Conservation (phyloP, 2,113 vertebrate species). For the Suncus etruscus region DNA sequence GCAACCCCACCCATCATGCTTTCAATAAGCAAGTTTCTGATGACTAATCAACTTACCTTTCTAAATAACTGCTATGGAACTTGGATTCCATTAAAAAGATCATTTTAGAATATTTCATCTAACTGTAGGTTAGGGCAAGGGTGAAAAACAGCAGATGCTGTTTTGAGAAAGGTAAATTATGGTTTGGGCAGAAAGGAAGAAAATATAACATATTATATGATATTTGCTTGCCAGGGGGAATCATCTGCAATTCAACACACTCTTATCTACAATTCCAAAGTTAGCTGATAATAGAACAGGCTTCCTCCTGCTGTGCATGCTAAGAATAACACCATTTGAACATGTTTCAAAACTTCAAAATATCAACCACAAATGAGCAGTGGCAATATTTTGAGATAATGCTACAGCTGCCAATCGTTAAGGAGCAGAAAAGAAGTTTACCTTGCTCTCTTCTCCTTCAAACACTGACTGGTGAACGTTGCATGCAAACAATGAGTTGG, state of each 20-base stretch:
- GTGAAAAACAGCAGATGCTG: neutral
- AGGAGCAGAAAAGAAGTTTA: conserved; percentile 74
- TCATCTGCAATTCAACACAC: neutral
- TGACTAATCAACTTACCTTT: neutral
- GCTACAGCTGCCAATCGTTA: neutral
- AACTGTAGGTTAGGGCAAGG: neutral
- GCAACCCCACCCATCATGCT: neutral
- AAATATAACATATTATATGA: neutral
- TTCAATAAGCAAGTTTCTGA: neutral
- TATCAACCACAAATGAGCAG: neutral
- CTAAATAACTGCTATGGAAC: neutral
- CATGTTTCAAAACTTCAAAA: conserved; percentile 21
- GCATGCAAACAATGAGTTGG: conserved; percentile 92
- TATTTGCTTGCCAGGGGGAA: neutral
- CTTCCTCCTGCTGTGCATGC: neutral
- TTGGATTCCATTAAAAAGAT: neutral
- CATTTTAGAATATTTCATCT: conserved; percentile 16
- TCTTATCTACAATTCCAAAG: neutral
- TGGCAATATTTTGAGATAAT: neutral
- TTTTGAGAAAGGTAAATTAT: conserved; percentile 37
- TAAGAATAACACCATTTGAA: conserved; percentile 19
- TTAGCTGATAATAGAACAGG: neutral
- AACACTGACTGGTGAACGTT: conserved; percentile 94
- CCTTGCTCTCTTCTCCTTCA: conserved; percentile 91
- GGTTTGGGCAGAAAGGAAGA: conserved; percentile 22